phyloP scores from a whole-genome alignment of 2,113 vertebrate genomes.

The Hepsetus odoe region DNA sequence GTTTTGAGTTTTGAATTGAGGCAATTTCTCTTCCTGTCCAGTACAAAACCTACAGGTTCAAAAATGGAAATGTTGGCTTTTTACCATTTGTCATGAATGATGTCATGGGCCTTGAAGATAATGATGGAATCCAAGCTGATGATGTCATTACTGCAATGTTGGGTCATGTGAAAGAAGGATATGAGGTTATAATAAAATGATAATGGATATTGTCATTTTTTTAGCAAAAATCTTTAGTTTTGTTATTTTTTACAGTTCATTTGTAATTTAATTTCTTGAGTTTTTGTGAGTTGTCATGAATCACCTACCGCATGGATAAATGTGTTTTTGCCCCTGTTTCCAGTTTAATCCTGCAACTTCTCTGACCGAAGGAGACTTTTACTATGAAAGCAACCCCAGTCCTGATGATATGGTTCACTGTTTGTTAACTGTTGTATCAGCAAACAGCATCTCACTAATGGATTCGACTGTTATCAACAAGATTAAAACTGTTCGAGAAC shows the following conservation, averaged over 20 bases:
- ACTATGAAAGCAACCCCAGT: slow-evolving; percentile 14
- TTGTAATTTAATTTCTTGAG: too few relatives aligned
- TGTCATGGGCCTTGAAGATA: slow-evolving; percentile 25
- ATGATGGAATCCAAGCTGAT: not conserved
- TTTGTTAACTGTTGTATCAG: slow-evolving; percentile 34
- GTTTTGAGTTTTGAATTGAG: too few relatives aligned
- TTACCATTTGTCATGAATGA: slow-evolving; percentile 30
- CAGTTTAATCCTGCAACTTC: slow-evolving; percentile 26
- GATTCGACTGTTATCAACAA: not conserved
- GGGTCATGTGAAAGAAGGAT: slow-evolving; percentile 21
- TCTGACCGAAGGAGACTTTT: not conserved
- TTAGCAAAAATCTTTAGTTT: too few relatives aligned
- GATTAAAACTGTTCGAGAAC: slow-evolving; percentile 18
- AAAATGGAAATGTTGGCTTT: not conserved
- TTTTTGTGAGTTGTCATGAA: not conserved
- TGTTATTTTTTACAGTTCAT: too few relatives aligned
- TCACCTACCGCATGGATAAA: not conserved
- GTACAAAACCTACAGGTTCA: slow-evolving; percentile 25
- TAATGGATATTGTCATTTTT: too few relatives aligned
- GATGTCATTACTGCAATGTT: slow-evolving; percentile 1
- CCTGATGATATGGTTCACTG: slow-evolving; percentile 38
- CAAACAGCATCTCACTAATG: not conserved
- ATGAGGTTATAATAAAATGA: not conserved
- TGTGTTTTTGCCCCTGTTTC: not conserved
- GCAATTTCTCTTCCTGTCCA: not conserved